phyloP scores from a whole-genome alignment of 1,140 invertebrate genomes.

The Charaxes varanes region DNA sequence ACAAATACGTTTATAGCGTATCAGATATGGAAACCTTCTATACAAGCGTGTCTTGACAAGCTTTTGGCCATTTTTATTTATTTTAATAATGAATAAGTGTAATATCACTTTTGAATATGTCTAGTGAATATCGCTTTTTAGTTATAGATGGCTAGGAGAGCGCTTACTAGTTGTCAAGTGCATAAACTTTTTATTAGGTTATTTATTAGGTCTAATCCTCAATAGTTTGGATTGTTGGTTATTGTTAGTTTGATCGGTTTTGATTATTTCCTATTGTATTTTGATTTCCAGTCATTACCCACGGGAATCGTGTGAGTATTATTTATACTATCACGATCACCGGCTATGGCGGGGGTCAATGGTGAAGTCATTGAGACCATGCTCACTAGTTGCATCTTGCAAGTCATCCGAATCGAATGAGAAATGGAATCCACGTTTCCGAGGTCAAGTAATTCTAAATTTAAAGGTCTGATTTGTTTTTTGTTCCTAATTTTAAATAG shows the following conservation, averaged over 20 bases:
- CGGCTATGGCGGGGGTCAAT: conserved; percentile 53
- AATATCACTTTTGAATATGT: too few relatives aligned
- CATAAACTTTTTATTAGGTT: too few relatives aligned
- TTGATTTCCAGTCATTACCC: conserved; percentile 33
- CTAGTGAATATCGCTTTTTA: too few relatives aligned
- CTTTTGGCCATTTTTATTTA: too few relatives aligned
- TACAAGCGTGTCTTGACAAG: too few relatives aligned
- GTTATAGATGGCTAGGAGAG: too few relatives aligned
- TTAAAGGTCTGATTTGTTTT: conserved; percentile 14
- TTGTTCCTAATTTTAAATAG: too few relatives aligned
- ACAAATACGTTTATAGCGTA: too few relatives aligned
- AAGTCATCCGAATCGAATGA: conserved; percentile 60
- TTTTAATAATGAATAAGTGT: too few relatives aligned
- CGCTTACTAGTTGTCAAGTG: too few relatives aligned
- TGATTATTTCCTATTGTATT: conserved; percentile 29
- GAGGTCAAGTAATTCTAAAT: conserved; percentile 39
- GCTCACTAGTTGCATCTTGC: conserved; percentile 47
- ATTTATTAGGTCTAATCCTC: too few relatives aligned
- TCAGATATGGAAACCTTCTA: too few relatives aligned
- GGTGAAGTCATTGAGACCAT: conserved; percentile 66
- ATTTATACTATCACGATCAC: conserved; percentile 61
- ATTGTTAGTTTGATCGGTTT: conserved; percentile 46
- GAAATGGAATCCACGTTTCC: conserved; percentile 61
- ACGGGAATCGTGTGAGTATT: conserved; percentile 53
- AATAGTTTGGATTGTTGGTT: conserved; percentile 24